Percentiles rank a stretch among this genome's conserved stretches.
These are phyloP conservation scores for Sylvilagus bachmani DNA, from an alignment of 2,113 vertebrate species.

Conservation along the genomic window DNA sequence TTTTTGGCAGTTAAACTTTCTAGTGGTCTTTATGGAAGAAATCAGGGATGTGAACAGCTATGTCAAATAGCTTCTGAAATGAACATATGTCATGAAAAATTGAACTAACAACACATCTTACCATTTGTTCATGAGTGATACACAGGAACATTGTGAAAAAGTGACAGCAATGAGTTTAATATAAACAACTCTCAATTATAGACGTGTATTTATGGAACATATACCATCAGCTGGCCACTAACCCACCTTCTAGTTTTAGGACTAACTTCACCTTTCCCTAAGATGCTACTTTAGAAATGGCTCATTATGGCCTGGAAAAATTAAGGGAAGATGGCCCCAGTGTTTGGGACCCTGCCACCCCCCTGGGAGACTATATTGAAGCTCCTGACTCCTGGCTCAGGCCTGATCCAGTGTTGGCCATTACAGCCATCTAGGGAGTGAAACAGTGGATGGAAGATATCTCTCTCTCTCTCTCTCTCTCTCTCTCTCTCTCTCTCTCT, in stretches of 20 bases:
- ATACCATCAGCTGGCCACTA: background rate
- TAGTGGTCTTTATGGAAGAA: background rate
- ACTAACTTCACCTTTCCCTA: background rate
- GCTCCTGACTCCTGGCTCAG: no score
- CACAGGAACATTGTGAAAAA: background rate
- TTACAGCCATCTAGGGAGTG: no score
- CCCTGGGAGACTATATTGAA: no score
- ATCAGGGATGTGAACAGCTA: background rate
- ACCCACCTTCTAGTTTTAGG: background rate
- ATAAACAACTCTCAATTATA: background rate
- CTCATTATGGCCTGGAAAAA: background rate
- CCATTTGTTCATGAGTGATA: background rate
- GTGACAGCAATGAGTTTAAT: background rate
- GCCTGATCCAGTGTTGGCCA: no score
- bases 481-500: no score
- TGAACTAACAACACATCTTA: background rate
- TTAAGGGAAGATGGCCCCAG: no score
- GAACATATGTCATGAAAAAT: background rate
- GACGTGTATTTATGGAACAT: background rate
- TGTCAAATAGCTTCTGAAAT: background rate
- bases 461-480: no score
- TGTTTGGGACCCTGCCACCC: no score
- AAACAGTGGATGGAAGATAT: no score
- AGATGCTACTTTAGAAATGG: background rate
- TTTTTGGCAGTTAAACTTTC: background rate